Base-by-base conservation (phyloP, 35 echinoderm and acorn worm species). In the Nesometra sesokonis region DNA sequence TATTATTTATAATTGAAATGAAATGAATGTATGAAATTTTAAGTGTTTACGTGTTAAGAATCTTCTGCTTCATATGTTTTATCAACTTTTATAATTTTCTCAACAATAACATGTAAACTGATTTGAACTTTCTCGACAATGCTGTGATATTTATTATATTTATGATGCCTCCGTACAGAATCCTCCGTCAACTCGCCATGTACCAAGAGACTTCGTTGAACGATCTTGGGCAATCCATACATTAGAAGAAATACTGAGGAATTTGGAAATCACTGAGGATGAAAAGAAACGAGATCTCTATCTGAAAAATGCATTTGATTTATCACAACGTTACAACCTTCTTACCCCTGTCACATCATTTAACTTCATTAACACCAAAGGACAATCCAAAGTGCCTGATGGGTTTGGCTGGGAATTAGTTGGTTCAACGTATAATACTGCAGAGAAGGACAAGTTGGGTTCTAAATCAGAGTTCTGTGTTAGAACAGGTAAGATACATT, bases 161-260 rank as follows among this genome's bases (percentile, higher is more conserved):
- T n/a, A n/a, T n/a, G n/a, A n/a, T 67, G 7, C 23, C 52, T 1
- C 23, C 23, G 0, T 27, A 67, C 23, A 67, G 52, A 27, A 67
- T 67, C 9, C 9, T 67, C 52, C 52, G 23, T 67, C 52, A 17
- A 43, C 38, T 43, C 52, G 82, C 34, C 82, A 88, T 33, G 88
- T 93, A 13, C 91, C 94, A 23, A 81, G 37, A 52, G 81, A 93
- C 82, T 93, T 93, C 80, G 80, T 87, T 43, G 94, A 93, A 76
- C 94, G 94, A 35, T 93, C 94, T 30, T 93, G 89, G 85, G 94
- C 94, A 86, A 92, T 97, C 79, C 89, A 93, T 57, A 91, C 91
- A 31, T 84, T 93, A 34, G 82, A 82, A 33, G 86, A 97, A 78
- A 86, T 89, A 35, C 92, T 97, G 78, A 93, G 90, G 35, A 83